phyloP scores from a whole-genome alignment of 2,797 vertebrate species.

The Acestrorhynchus altus region DNA sequence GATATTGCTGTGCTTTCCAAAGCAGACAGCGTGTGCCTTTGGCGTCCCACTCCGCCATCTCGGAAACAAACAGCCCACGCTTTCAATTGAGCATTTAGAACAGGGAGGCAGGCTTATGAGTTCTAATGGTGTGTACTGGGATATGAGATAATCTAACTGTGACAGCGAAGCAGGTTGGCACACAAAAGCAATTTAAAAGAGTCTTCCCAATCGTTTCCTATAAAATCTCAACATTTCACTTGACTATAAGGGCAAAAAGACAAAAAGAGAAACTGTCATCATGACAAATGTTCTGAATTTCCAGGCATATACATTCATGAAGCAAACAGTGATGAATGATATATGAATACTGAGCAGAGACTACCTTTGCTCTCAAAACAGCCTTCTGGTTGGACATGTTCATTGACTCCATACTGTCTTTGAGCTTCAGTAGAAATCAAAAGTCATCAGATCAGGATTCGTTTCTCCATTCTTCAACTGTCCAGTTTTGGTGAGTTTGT shows the following conservation, averaged over 20 bases:
- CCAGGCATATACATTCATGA: neutral
- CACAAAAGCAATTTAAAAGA: conserved; percentile 44
- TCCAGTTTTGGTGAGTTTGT: too few species aligned
- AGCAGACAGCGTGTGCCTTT: conserved; percentile 50
- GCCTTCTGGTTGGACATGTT: too few species aligned
- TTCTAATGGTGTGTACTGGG: conserved; percentile 51
- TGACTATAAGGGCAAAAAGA: neutral
- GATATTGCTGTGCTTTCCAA: conserved; percentile 58
- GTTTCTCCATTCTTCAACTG: too few species aligned
- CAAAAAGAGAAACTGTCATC: conserved; percentile 1
- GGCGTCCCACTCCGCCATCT: conserved; percentile 45
- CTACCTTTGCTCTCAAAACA: neutral
- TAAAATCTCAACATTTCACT: neutral
- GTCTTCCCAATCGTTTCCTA: conserved; percentile 32
- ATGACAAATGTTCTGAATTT: neutral
- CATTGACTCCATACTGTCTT: too few species aligned
- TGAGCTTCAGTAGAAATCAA: too few species aligned
- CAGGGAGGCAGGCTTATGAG: conserved; percentile 51
- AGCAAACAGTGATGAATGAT: neutral
- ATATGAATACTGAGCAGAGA: neutral
- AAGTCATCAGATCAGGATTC: too few species aligned
- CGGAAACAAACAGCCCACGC: conserved; percentile 58
- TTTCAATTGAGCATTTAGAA: conserved; percentile 51
- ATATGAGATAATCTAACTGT: conserved; percentile 62
- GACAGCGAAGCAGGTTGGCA: conserved; percentile 26